phyloP scores from a whole-genome alignment of 2,888 invertebrate genomes.

The Ochropacha duplaris region DNA sequence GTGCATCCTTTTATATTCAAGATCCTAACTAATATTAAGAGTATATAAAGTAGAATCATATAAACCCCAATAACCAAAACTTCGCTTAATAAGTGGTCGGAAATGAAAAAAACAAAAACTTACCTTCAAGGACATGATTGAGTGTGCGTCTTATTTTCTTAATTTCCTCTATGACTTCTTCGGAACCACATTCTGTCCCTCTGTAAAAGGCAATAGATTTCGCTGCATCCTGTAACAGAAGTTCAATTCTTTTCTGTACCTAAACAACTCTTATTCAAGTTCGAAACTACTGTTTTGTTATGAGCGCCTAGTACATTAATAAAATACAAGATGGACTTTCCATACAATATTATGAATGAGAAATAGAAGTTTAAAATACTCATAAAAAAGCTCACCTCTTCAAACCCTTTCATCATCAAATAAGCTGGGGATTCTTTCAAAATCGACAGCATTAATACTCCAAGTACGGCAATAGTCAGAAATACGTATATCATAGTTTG shows the following conservation, averaged over 20 bases:
- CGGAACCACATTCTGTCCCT: conserved; percentile 28
- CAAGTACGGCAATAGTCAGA: conserved; percentile 30
- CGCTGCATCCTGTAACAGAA: conserved; percentile 40
- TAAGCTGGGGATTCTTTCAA: conserved; percentile 48
- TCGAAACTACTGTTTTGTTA: neutral
- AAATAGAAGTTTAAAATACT: too few relatives aligned
- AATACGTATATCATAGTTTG: conserved; percentile 39
- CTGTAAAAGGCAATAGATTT: conserved; percentile 40
- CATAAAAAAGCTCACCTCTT: conserved; percentile 35
- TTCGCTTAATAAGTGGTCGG: too few relatives aligned
- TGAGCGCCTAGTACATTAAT: neutral
- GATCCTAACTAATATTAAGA: too few relatives aligned
- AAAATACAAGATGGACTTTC: neutral
- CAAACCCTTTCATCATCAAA: conserved; percentile 43
- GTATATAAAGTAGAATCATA: too few relatives aligned
- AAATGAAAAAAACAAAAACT: neutral
- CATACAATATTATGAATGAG: too few relatives aligned
- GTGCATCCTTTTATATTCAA: too few relatives aligned
- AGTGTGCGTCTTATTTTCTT: conserved; percentile 32
- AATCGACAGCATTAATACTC: conserved; percentile 25
- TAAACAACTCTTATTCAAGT: neutral
- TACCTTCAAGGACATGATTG: conserved; percentile 30
- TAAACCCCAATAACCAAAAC: too few relatives aligned
- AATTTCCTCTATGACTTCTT: conserved; percentile 34
- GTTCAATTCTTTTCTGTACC: neutral